Conservation (phyloP, 2,888 invertebrate genomes). For the Melitaea athalia region DNA sequence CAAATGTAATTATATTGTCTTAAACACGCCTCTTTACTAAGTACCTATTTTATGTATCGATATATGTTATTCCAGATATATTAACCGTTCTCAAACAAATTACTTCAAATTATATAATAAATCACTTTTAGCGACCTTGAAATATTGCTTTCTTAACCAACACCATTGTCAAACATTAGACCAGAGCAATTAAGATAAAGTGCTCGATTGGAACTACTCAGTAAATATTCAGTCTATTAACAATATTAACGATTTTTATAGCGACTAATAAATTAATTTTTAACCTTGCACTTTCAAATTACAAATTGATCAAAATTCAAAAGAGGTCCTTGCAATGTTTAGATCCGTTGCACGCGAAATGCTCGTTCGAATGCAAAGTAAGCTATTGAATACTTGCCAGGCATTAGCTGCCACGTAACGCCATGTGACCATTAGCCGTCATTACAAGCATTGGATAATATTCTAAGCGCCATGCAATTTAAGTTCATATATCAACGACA, state of each 20-base stretch:
- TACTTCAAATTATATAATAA: slow-evolving; percentile 24
- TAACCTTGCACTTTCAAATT: slow-evolving; percentile 40
- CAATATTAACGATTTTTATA: slow-evolving; percentile 6
- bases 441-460: slow-evolving; percentile 74
- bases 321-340: slow-evolving; percentile 60
- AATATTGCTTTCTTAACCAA: slow-evolving; percentile 33
- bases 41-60: too few relatives aligned
- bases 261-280: slow-evolving; percentile 19
- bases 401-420: slow-evolving; percentile 59
- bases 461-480: slow-evolving; percentile 50
- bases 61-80: background rate
- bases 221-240: slow-evolving; percentile 20
- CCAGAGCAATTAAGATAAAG: slow-evolving; percentile 36
- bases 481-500: slow-evolving; percentile 68
- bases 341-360: slow-evolving; percentile 58
- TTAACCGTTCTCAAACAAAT: slow-evolving; percentile 28
- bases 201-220: slow-evolving; percentile 25
- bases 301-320: slow-evolving; percentile 52
- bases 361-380: slow-evolving; percentile 61
- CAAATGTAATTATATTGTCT: background rate
- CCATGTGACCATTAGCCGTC: slow-evolving; percentile 64
- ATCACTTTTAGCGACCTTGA: slow-evolving; percentile 34
- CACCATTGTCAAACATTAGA: slow-evolving; percentile 17
- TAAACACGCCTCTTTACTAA: background rate
- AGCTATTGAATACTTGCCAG: slow-evolving; percentile 65